Evolutionary conservation across 2,113 vertebrate genomes (phyloP), one percentile per base, ranked within the genome.

Genomic region (Clarias gariepinus): DNA sequence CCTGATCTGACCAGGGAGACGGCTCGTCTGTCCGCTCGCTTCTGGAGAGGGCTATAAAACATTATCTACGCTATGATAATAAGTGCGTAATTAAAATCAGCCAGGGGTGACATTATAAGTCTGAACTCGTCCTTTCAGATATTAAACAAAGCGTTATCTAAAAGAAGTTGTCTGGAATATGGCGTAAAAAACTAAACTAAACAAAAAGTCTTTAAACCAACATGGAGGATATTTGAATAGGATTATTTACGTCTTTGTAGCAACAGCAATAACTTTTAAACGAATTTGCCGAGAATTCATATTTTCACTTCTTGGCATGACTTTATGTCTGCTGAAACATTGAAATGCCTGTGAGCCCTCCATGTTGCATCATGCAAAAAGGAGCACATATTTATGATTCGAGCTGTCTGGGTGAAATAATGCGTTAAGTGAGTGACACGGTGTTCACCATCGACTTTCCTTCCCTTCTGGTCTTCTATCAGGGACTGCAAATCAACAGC

Each of bases 401-500:
- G 52, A 80, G 36, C 74, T 73, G 64, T 55, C 77, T 28, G 6
- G 28, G 63, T 64, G 73, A 79, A 84, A 84, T 87, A 82, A 83
- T 85, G 82, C 81, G 81, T 55, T 83, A 57, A 64, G 73, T 12
- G 84, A 90, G 82, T 84, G 76, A 90, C 13, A 36, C 76, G 83
- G 82, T 86, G 2, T 86, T n/a, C 58, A 41, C 77, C 87, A 94
- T 94, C 93, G 93, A 94, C 94, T 95, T 93, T 77, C 90, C 91
- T 90, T 94, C 92, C 89, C 81, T 69, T 86, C 89, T 52, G 63
- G 89, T 91, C 90, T 85, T 87, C 92, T 83, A 90, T 92, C 90
- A 92, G 89, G 69, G 84, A 90, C 92, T 86, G 91, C 93, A 94
- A 94, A 91, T 94, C 93, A 91, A 91, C 91, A 92, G 93, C 90